Percentiles rank a stretch among this genome's conserved stretches.
phyloP scores from a whole-genome alignment of 2,888 invertebrate genomes.

The Imbricaverruca yamaguchii region DNA sequence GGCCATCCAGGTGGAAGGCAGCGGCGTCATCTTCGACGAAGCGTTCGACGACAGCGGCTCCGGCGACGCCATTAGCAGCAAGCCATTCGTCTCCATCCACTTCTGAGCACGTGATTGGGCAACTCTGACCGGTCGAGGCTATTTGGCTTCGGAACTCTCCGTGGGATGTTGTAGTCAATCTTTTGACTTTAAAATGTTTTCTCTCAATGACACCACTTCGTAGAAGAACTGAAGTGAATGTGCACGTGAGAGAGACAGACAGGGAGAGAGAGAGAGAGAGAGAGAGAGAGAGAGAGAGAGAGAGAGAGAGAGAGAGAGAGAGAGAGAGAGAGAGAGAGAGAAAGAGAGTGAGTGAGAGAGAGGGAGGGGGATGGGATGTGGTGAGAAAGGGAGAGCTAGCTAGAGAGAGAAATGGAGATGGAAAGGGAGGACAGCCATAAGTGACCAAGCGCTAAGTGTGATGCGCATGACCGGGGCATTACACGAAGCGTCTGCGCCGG shows the following conservation, averaged over 20 bases:
- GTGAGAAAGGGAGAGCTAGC: too few relatives aligned
- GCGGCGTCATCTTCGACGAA: slow-evolving; percentile 1
- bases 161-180: too few relatives aligned
- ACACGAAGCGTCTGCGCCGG: background rate
- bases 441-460: background rate
- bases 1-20: background rate
- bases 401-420: background rate
- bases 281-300: too few relatives aligned
- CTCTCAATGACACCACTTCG: slow-evolving; percentile 23
- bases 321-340: too few relatives aligned
- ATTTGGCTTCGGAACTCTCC: too few relatives aligned
- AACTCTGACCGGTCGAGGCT: too few relatives aligned
- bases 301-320: too few relatives aligned
- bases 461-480: background rate
- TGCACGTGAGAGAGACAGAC: too few relatives aligned
- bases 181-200: too few relatives aligned
- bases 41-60: background rate
- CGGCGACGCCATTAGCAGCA: background rate
- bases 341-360: background rate
- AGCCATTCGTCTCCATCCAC: background rate
- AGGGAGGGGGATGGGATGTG: slow-evolving; percentile 3
- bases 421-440: background rate
- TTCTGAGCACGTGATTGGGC: background rate
- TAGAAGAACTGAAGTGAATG: background rate
- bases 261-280: too few relatives aligned